Conservation (phyloP, 2,113 vertebrate species). For the Emydocephalus ijimae region DNA sequence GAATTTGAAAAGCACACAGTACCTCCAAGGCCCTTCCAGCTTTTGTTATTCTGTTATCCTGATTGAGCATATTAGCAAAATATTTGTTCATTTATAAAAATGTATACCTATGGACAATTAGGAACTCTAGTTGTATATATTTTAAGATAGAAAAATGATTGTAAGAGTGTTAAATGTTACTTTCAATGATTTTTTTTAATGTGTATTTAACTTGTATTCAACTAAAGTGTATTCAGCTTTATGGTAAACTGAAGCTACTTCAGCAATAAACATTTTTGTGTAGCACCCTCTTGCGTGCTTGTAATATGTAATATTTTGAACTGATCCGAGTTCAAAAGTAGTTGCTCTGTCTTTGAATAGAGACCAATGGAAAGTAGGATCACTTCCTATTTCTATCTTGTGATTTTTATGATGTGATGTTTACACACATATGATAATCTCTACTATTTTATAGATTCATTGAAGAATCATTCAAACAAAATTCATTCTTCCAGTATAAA, state of each 20-base stretch:
- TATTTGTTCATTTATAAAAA: neutral
- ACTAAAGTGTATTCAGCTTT: neutral
- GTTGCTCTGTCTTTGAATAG: neutral
- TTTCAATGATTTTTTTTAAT: neutral
- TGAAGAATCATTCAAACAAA: neutral
- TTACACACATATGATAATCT: neutral
- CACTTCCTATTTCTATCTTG: neutral
- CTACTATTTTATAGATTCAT: neutral
- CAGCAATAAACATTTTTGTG: neutral
- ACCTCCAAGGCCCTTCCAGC: neutral
- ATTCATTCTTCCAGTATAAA: neutral
- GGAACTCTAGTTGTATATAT: neutral
- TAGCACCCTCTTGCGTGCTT: neutral
- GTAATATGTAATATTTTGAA: neutral
- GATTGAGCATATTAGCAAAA: neutral
- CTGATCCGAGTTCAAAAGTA: neutral
- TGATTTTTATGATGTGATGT: neutral
- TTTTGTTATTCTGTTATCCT: neutral
- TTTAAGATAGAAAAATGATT: neutral
- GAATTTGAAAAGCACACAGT: neutral
- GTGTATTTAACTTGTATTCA: neutral
- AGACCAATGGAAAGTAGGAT: neutral
- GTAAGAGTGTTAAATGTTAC: neutral
- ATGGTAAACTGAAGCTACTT: neutral
- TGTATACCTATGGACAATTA: neutral